phyloP scores from a whole-genome alignment of 2,888 invertebrate species.

The Platerodrilus igneus region DNA sequence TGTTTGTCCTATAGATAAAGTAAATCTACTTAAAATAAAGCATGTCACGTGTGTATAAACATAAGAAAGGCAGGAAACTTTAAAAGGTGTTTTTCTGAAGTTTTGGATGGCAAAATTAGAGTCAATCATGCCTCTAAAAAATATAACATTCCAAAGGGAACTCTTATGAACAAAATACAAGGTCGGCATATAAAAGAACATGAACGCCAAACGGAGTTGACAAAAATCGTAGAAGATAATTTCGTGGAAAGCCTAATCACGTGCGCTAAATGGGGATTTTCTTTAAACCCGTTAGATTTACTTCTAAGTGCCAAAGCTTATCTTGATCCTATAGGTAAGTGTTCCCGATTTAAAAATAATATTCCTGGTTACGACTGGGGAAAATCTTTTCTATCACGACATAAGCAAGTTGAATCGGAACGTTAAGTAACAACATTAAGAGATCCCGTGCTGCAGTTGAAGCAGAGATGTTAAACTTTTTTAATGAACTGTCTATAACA shows the following conservation, averaged over 20 bases:
- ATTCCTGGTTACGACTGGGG: conserved; percentile 8
- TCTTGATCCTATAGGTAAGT: conserved; percentile 4
- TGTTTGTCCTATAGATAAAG: too few species aligned
- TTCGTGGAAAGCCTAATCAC: conserved; percentile 8
- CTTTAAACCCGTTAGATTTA: conserved; percentile 4
- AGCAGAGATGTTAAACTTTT: conserved; percentile 1
- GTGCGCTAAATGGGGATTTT: conserved; percentile 9
- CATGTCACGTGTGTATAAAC: too few species aligned
- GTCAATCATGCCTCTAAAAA: conserved; percentile 7
- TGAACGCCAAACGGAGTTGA: conserved; percentile 8
- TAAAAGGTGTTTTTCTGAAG: too few species aligned
- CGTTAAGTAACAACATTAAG: conserved; percentile 8
- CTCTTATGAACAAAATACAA: conserved; percentile 11
- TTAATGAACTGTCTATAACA: too few species aligned
- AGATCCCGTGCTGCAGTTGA: conserved; percentile 6
- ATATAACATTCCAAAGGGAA: conserved; percentile 10
- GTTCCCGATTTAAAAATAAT: conserved; percentile 10
- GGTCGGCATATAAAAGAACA: conserved; percentile 8
- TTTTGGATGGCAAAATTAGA: too few species aligned
- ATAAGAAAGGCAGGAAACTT: too few species aligned
- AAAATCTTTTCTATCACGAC: conserved; percentile 5
- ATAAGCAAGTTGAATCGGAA: conserved; percentile 6
- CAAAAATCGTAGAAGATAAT: conserved; percentile 9
- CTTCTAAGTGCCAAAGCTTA: conserved; percentile 8
- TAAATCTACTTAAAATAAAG: too few species aligned